Evolutionary conservation across 2,888 invertebrate genomes (phyloP), one percentile per base, ranked within the genome.

Genomic region (Lycaena phlaeas): DNA sequence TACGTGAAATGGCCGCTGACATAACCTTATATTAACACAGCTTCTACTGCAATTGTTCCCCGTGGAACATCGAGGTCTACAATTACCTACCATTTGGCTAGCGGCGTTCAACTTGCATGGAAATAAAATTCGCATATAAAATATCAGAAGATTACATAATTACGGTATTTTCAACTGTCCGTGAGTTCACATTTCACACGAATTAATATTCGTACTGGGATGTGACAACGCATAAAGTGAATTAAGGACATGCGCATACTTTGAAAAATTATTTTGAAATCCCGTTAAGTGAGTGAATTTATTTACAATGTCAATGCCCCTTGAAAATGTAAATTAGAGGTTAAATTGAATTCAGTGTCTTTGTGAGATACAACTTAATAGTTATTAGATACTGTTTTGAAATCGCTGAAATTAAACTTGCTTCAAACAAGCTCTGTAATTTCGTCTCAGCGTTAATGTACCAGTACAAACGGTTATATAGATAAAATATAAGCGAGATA

Each of bases 21-120:
- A 66, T 71, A 65, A 73, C 77, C 77, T 71, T 69, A 70, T 73
- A 81, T 81, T 81, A 81, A 81, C 79, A 79, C 77, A 74, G 77
- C 75, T 70, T 68, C 79, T 67, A 74, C 71, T 79, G 73, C 77
- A 81, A 81, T 84, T 82, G 82, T 78, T 82, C 78, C 77, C 79
- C 58, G 70, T 70, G 78, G 75, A 81, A 76, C 78, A 74, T 61
- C 63, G 68, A 61, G 72, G 68, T 71, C 78, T 75, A 73, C 82
- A 84, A 84, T 84, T 81, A 84, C 79, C 77, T 66, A 64, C 70
- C 75, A 75, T 77, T 75, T 68, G 64, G 72, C 74, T 68, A 68
- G 71, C 68, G 70, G 68, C 75, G 59, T 59, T 66, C 52, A 59
- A 60, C 61, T 68, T 62, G 74, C 74, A 76, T 73, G 77, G 76